These are phyloP conservation scores for Drosophila anomalata DNA, from an alignment of 2,888 invertebrate species.

Conservation along the genomic window DNA sequence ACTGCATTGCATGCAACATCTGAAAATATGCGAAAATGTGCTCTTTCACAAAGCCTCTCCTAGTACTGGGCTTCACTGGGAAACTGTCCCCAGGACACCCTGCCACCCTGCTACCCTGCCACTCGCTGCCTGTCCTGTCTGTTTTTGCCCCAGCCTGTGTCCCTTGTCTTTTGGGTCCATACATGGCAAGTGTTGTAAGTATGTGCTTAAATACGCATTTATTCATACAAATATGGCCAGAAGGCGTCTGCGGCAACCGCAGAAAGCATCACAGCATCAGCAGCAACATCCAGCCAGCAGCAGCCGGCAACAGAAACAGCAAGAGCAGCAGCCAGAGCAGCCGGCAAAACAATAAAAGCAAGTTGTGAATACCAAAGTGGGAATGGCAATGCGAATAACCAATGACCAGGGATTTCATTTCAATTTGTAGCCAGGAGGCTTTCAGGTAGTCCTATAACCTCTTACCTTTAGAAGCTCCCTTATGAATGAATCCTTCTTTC, in stretches of 20 bases:
- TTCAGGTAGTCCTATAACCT: not conserved
- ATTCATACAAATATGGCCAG: constrained; percentile 79
- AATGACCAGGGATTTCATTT: not conserved
- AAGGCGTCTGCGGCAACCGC: constrained; percentile 60
- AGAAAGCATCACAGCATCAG: constrained; percentile 45
- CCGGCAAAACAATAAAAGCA: constrained; percentile 71
- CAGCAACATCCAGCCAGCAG: constrained; percentile 34
- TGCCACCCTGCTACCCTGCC: not conserved
- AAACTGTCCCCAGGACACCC: constrained; percentile 17
- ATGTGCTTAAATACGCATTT: constrained; percentile 81
- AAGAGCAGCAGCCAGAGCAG: constrained; percentile 54
- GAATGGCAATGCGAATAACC: constrained; percentile 2
- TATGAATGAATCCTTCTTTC: not conserved
- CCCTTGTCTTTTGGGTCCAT: constrained; percentile 49
- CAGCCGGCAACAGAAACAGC: constrained; percentile 27
- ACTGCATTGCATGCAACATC: constrained; percentile 37
- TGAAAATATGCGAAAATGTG: constrained; percentile 46
- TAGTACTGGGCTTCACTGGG: constrained; percentile 17
- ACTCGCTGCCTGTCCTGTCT: not conserved
- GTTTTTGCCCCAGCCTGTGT: constrained; percentile 19
- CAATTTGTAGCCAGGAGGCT: not conserved
- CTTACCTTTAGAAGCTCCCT: not conserved
- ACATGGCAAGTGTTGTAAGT: constrained; percentile 79
- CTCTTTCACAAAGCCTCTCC: constrained; percentile 44
- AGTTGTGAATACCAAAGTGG: constrained; percentile 22